A percentile compares a stretch with the other conserved stretches of the same genome.
These are phyloP conservation scores for Aporophyla lueneburgensis DNA, from an alignment of 2,888 invertebrate genomes.

Conservation along the genomic window DNA sequence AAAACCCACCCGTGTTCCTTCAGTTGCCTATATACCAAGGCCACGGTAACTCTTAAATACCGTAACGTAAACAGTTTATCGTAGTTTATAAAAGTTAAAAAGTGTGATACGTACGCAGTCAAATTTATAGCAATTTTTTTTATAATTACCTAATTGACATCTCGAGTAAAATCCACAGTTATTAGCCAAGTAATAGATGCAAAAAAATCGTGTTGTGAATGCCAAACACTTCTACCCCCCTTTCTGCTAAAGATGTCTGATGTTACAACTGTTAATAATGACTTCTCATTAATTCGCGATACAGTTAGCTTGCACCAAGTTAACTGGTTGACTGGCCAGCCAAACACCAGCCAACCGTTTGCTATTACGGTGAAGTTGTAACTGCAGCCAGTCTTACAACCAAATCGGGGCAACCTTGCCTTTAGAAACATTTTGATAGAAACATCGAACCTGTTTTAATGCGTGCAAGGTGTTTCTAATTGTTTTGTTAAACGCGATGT, in stretches of 20 bases:
- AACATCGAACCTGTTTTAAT: constrained; percentile 51
- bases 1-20: no score
- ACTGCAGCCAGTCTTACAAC: constrained; percentile 43
- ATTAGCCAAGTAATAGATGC: neutral
- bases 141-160: neutral
- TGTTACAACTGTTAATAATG: constrained; percentile 34
- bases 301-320: constrained; percentile 60
- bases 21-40: no score
- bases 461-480: constrained; percentile 44
- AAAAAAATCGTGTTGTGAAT: constrained; percentile 1
- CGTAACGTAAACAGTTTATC: no score
- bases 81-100: no score
- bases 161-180: neutral
- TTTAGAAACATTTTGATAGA: constrained; percentile 56
- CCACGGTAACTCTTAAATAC: no score
- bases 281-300: constrained; percentile 55
- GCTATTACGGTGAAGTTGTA: constrained; percentile 63
- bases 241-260: constrained; percentile 21
- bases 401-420: constrained; percentile 50
- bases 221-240: neutral
- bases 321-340: constrained; percentile 51
- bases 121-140: no score
- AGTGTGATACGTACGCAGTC: no score
- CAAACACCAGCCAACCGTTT: constrained; percentile 33
- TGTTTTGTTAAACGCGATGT: constrained; percentile 42